phyloP scores from a whole-genome alignment of 2,888 invertebrate genomes.

The Cinara cedri region DNA sequence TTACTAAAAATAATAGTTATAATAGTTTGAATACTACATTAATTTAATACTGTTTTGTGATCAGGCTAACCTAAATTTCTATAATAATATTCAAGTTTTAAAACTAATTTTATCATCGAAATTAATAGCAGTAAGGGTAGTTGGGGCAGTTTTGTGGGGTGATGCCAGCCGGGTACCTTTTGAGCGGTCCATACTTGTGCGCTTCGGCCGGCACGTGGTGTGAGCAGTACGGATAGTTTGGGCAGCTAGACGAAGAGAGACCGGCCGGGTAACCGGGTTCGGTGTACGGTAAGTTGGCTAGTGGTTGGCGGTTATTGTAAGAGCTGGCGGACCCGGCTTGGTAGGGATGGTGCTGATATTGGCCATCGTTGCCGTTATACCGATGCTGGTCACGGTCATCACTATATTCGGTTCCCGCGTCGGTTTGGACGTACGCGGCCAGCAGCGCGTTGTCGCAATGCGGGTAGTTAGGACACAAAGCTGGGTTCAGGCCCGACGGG shows the following conservation, averaged over 20 bases:
- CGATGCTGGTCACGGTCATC: slow-evolving; percentile 10
- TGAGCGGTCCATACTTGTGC: not conserved
- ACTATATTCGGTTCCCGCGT: slow-evolving; percentile 63
- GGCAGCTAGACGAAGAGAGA: slow-evolving; percentile 67
- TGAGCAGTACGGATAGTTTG: slow-evolving; percentile 69
- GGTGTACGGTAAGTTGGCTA: slow-evolving; percentile 1
- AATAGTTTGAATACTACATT: not conserved
- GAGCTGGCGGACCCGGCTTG: not conserved
- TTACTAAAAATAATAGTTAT: not conserved
- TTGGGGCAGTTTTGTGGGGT: slow-evolving; percentile 28
- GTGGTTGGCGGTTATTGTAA: slow-evolving; percentile 2
- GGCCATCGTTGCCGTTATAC: not conserved
- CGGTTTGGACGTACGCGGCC: slow-evolving; percentile 63
- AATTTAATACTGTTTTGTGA: not conserved
- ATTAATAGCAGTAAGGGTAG: slow-evolving; percentile 39
- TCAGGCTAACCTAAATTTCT: no score
- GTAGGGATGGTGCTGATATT: slow-evolving; percentile 37
- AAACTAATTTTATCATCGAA: not conserved
- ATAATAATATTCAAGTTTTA: no score
- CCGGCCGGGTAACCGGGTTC: slow-evolving; percentile 66
- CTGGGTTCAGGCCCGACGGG: slow-evolving; percentile 68
- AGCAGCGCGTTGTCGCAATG: slow-evolving; percentile 65
- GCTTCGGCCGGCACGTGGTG: slow-evolving; percentile 53
- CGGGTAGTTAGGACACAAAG: slow-evolving; percentile 69
- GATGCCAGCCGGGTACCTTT: slow-evolving; percentile 25